phyloP scores from a whole-genome alignment of 2,113 vertebrate species.

The Suricata suricatta region DNA sequence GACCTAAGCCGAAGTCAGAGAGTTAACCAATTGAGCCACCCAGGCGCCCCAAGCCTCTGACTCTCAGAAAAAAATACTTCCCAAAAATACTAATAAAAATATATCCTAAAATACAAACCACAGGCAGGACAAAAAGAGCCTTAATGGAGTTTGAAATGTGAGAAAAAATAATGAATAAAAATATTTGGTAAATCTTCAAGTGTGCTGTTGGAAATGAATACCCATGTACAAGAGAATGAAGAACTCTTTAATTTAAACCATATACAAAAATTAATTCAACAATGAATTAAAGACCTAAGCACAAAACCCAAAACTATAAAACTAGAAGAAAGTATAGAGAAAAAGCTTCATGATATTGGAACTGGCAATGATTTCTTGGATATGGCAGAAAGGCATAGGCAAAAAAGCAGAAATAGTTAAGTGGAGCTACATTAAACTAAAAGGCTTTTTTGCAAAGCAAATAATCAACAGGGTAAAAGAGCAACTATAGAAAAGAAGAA shows the following conservation, averaged over 20 bases:
- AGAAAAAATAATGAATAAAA: background rate
- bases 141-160: background rate
- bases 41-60: no score
- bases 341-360: background rate
- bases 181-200: background rate
- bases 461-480: background rate
- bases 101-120: background rate
- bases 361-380: background rate
- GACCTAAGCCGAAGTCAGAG: no score
- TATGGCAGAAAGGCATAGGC: background rate
- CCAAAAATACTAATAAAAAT: background rate
- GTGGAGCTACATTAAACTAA: background rate
- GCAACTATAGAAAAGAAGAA: background rate
- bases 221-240: background rate
- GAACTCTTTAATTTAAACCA: background rate
- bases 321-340: background rate
- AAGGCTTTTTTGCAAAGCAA: background rate
- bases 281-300: background rate
- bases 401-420: background rate
- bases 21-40: no score
- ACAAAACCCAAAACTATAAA: background rate
- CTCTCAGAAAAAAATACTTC: background rate
- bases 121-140: background rate
- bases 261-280: background rate
- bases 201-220: background rate